These are phyloP conservation scores for Chironex yamaguchii DNA, from an alignment of 30 jellyfish, hydroid and myxozoan species.

Conservation along the genomic window DNA sequence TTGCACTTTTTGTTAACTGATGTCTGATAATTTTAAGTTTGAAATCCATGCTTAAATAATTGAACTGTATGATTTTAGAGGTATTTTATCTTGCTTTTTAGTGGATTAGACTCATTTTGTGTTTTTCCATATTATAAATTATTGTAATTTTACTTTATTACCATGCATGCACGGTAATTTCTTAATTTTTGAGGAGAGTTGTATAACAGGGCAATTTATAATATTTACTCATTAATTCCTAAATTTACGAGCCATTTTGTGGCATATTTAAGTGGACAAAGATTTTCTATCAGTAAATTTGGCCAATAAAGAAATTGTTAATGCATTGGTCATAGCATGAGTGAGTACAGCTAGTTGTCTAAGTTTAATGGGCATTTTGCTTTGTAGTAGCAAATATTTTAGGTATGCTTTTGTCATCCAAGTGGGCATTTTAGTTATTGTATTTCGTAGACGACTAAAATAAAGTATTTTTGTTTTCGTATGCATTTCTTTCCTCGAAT, in stretches of 20 bases:
- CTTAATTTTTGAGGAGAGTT: neutral
- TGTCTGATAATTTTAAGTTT: too few species aligned
- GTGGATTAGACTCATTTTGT: neutral
- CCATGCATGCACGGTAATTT: neutral
- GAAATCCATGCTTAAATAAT: too few species aligned
- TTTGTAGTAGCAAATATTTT: too few species aligned
- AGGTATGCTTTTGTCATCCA: neutral
- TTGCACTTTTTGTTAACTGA: too few species aligned
- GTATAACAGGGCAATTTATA: neutral
- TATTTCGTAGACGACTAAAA: neutral
- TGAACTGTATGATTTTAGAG: neutral
- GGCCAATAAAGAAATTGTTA: neutral
- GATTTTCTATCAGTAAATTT: neutral
- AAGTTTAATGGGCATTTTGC: neutral
- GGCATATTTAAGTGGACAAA: neutral
- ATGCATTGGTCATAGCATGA: neutral
- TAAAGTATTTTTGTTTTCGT: neutral
- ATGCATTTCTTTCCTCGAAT: too few species aligned
- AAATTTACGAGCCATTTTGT: neutral
- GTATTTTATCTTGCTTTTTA: neutral
- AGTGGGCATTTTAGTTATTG: neutral
- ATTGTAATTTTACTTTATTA: neutral
- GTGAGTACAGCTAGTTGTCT: neutral
- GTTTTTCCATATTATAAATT: too few species aligned
- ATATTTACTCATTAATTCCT: neutral